Base-by-base conservation (phyloP, 2,888 invertebrate genomes). In the Hydrotaea diabolus region DNA sequence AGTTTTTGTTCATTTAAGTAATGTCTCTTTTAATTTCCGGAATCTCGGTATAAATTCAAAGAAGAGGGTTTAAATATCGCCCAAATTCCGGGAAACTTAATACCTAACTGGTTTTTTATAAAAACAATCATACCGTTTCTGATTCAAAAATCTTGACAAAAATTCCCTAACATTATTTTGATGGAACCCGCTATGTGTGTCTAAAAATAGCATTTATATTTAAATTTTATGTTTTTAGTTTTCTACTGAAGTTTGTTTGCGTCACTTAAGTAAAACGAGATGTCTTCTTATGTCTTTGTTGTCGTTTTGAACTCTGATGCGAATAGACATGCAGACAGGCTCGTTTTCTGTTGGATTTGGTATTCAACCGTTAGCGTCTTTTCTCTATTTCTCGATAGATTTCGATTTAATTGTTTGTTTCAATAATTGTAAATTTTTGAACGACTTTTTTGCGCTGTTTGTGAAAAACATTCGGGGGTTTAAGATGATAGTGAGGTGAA, bases 401-500 rank as follows among this genome's bases (percentile, higher is more conserved):
- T 49, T 49, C 31, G 62, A 31, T 62, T 62, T n/a, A 11, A 31
- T 31, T 62, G 31, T 62, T 62, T 62, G 31, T 62, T 62, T 62
- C 31, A 31, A 23, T 31, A 31, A 62, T 62, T 9, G 13, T 39
- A 3, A 39, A 13, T 39, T 36, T 36, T 36, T 36, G 8, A 39
- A 39, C 1, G 7, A 39, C 1, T 39, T 8, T 39, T 11, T 1
- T 11, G 39, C n/a, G n/a, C n/a, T n/a, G n/a, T n/a, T n/a, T n/a
- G n/a, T n/a, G n/a, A n/a, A 39, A 13, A 13, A 39, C 9, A 11
- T 13, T 13, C 13, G 39, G 3, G 9, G 39, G 39, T 39, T 9
- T 8, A 39, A 39, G 31, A 31, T 31, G 2, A 31, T 31, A 31
- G 7, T 31, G 2, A 31, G 31, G 7, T 2, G 31, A 26, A 59